Evolutionary conservation across 2,797 vertebrate genomes (phyloP).

Genomic region (Scleropages formosus): DNA sequence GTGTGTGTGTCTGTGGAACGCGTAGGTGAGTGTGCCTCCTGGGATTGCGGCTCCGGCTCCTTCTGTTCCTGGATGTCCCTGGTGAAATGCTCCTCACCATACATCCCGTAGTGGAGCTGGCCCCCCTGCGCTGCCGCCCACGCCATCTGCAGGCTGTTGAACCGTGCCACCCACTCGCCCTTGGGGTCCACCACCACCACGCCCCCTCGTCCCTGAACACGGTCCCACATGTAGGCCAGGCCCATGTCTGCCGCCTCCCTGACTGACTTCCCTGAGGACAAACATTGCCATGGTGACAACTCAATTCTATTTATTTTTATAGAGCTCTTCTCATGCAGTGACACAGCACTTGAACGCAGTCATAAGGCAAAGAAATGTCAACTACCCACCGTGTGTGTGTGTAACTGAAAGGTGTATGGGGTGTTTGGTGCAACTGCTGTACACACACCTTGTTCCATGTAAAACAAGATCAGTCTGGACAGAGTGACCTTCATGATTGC

Average conservation of each 20-base stretch:
- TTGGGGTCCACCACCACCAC: slow-evolving; percentile 77
- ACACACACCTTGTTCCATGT: slow-evolving; percentile 89
- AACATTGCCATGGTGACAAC: neutral
- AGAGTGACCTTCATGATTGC: slow-evolving; percentile 91
- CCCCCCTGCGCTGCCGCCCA: slow-evolving; percentile 83
- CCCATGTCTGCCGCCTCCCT: slow-evolving; percentile 75
- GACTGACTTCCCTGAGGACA: slow-evolving; percentile 73
- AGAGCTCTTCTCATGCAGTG: no score
- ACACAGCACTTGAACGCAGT: no score
- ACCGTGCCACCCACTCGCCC: slow-evolving; percentile 82
- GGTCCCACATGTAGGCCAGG: slow-evolving; percentile 80
- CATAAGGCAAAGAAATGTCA: no score
- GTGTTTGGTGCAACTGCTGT: no score
- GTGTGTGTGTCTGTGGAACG: neutral
- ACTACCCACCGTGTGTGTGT: no score
- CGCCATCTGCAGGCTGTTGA: slow-evolving; percentile 80
- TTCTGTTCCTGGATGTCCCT: slow-evolving; percentile 44
- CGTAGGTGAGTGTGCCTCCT: neutral
- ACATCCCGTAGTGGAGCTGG: slow-evolving; percentile 73
- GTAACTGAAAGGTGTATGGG: no score
- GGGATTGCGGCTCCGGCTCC: neutral
- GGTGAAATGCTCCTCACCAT: slow-evolving; percentile 61
- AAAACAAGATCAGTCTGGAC: slow-evolving; percentile 80
- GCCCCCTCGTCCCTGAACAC: slow-evolving; percentile 76
- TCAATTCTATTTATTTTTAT: no score